A percentile compares a stretch with the other conserved stretches of the same genome.
Evolutionary conservation across 1,140 invertebrate species (phyloP).

Genomic region (Liolophura sinensis): DNA sequence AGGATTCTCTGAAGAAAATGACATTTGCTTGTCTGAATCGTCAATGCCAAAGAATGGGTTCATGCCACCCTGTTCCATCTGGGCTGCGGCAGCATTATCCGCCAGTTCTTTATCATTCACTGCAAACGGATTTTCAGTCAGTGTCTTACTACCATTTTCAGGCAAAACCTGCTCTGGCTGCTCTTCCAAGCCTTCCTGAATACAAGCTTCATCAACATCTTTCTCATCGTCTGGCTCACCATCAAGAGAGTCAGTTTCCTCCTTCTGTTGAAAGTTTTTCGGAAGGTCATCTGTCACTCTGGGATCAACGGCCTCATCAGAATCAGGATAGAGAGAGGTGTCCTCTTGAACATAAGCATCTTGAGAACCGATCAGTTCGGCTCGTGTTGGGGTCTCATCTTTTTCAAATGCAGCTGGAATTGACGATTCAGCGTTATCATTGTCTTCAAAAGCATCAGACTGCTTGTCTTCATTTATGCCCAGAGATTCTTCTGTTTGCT

Average conservation of each 20-base stretch:
- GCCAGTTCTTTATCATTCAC: conserved; percentile 10
- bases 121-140: conserved; percentile 4
- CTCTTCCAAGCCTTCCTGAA: background rate
- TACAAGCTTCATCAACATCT: conserved; percentile 29
- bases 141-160: background rate
- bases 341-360: background rate
- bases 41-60: conserved; percentile 29
- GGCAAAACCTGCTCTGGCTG: background rate
- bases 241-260: conserved; percentile 36
- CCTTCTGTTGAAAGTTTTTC: conserved; percentile 11
- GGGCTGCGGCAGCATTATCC: conserved; percentile 7
- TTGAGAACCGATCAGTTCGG: conserved; percentile 7
- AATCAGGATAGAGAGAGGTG: background rate
- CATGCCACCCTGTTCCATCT: conserved; percentile 4
- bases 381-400: conserved; percentile 29
- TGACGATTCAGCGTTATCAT: conserved; percentile 23
- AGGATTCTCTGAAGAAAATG: conserved; percentile 3
- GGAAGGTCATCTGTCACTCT: background rate
- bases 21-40: conserved; percentile 10
- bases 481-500: background rate
- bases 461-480: conserved; percentile 2
- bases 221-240: conserved; percentile 33
- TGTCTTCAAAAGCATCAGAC: conserved; percentile 13
- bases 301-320: background rate
- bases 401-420: conserved; percentile 42